Evolutionary conservation across 2,113 vertebrate genomes (phyloP).

Genomic region (Clarias batrachus): DNA sequence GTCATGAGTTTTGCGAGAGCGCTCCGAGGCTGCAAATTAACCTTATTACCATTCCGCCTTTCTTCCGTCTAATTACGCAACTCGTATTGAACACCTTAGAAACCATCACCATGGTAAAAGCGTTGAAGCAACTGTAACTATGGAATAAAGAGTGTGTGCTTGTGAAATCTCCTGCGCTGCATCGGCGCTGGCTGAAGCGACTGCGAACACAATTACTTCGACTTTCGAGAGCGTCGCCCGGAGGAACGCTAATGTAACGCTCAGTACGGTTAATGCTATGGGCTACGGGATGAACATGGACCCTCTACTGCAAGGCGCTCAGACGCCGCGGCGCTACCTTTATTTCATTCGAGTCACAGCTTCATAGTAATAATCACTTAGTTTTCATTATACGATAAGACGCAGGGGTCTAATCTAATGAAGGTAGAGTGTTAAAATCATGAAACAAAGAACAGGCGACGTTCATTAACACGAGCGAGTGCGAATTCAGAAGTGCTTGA

Average conservation of each 20-base stretch:
- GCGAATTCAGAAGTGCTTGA: background rate
- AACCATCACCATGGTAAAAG: conserved; percentile 68
- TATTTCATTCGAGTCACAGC: background rate
- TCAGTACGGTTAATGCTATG: background rate
- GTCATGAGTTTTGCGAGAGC: conserved; percentile 44
- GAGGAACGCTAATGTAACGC: conserved; percentile 11
- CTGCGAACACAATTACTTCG: conserved; percentile 29
- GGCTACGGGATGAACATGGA: background rate
- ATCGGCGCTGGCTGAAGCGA: conserved; percentile 7
- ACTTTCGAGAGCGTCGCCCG: background rate
- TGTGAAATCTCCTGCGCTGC: conserved; percentile 40
- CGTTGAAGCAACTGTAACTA: conserved; percentile 65
- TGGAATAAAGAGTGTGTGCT: conserved; percentile 42
- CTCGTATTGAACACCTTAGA: conserved; percentile 63
- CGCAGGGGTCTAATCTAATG: background rate
- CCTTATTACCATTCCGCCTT: conserved; percentile 57
- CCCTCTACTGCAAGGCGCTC: background rate
- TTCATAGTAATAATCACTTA: background rate
- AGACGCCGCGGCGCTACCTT: background rate
- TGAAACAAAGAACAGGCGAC: no score
- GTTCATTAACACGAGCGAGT: background rate
- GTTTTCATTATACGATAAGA: no score
- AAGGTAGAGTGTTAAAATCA: no score
- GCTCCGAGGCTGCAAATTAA: conserved; percentile 59
- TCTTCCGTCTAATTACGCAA: conserved; percentile 57